phyloP scores from a whole-genome alignment of 2,888 invertebrate genomes.

The Acanthococcus lagerstroemiae region DNA sequence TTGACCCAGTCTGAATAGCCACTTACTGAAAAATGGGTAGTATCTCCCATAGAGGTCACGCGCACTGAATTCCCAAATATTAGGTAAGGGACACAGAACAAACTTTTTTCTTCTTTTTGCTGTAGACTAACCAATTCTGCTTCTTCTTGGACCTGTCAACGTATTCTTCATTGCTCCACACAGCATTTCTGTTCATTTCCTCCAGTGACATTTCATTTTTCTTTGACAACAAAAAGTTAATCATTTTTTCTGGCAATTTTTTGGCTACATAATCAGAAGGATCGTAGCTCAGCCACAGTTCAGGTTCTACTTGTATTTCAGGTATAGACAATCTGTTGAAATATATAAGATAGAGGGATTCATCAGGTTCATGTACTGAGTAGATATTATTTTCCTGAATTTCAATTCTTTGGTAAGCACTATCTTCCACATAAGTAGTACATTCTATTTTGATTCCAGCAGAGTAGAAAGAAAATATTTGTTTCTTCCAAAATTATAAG shows the following conservation, averaged over 20 bases:
- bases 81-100: not conserved
- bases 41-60: not conserved
- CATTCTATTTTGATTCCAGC: no score
- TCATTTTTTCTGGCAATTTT: not conserved
- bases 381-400: no score
- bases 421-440: no score
- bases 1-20: no score
- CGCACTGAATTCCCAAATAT: not conserved
- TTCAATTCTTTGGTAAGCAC: no score
- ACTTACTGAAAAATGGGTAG: not conserved
- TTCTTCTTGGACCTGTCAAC: not conserved
- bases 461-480: no score
- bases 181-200: not conserved
- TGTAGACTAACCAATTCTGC: not conserved
- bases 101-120: not conserved
- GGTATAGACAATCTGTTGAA: no score
- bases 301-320: no score
- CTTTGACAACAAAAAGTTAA: not conserved
- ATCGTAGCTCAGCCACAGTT: not conserved
- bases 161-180: not conserved
- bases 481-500: no score
- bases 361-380: no score
- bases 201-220: not conserved
- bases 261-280: not conserved
- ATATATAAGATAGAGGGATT: no score